A percentile compares a stretch with the other conserved stretches of the same genome.
Evolutionary conservation across 2,113 vertebrate genomes (phyloP).

Genomic region (Gymnogyps californianus): DNA sequence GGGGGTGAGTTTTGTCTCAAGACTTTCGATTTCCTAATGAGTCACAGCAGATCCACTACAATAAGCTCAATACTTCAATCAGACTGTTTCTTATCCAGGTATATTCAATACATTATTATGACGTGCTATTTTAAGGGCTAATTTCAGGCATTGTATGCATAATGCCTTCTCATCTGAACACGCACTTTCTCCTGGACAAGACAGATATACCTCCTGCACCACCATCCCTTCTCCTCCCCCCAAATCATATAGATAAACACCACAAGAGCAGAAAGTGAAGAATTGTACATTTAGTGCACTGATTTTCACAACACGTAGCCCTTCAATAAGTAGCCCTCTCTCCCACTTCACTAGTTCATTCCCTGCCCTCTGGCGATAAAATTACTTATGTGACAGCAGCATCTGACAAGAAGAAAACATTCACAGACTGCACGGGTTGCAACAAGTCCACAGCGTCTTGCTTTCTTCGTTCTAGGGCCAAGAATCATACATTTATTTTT

Average conservation of each 20-base stretch:
- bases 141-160: slow-evolving; percentile 30
- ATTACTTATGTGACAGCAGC: slow-evolving; percentile 40
- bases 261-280: not conserved
- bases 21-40: slow-evolving; percentile 58
- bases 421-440: slow-evolving; percentile 21
- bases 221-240: not conserved
- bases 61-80: slow-evolving; percentile 39
- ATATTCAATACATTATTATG: slow-evolving; percentile 19
- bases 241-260: not conserved
- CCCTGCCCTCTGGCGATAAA: slow-evolving; percentile 36
- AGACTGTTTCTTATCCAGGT: slow-evolving; percentile 48
- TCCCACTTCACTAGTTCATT: not conserved
- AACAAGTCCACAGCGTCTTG: slow-evolving; percentile 20
- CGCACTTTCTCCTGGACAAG: not conserved
- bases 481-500: slow-evolving; percentile 34
- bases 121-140: slow-evolving; percentile 33
- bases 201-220: not conserved
- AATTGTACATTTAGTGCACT: not conserved
- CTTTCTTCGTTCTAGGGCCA: slow-evolving; percentile 34
- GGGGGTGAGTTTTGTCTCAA: not conserved
- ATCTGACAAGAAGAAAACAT: slow-evolving; percentile 48
- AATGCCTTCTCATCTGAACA: not conserved
- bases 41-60: slow-evolving; percentile 50
- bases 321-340: not conserved
- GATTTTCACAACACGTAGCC: not conserved